Conservation (phyloP, 2,797 vertebrate species). For the Pogonophryne albipinna region DNA sequence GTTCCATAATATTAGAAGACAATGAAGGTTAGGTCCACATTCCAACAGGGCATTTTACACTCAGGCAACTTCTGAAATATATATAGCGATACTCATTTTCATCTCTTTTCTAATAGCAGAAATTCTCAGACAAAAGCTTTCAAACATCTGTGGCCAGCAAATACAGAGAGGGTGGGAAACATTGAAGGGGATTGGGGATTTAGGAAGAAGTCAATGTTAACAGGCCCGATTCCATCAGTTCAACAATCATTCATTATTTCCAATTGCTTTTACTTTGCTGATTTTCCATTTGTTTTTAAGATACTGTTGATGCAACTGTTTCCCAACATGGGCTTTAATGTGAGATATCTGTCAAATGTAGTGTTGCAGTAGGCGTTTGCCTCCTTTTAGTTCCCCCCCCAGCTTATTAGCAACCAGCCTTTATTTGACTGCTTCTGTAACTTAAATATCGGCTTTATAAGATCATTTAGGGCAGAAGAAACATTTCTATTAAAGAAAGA, state of each 20-base stretch:
- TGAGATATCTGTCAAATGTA: no score
- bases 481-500: no score
- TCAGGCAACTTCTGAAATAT: not conserved
- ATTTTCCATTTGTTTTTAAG: not conserved
- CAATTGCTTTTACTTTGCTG: not conserved
- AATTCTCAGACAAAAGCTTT: not conserved
- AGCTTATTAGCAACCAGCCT: not conserved
- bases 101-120: not conserved
- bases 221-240: not conserved
- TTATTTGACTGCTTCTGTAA: not conserved
- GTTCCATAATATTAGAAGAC: conserved; percentile 35
- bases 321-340: no score
- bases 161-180: not conserved
- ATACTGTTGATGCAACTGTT: not conserved
- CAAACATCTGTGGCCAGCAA: not conserved
- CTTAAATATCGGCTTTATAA: not conserved
- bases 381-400: not conserved
- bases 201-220: not conserved
- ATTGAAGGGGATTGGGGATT: not conserved
- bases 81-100: not conserved
- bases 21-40: conserved; percentile 21
- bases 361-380: no score
- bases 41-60: not conserved
- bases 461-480: not conserved
- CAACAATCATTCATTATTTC: not conserved